Percentiles rank a stretch among this genome's conserved stretches.
Conservation (phyloP, 2,888 invertebrate species). For the Idaea dimidiata region DNA sequence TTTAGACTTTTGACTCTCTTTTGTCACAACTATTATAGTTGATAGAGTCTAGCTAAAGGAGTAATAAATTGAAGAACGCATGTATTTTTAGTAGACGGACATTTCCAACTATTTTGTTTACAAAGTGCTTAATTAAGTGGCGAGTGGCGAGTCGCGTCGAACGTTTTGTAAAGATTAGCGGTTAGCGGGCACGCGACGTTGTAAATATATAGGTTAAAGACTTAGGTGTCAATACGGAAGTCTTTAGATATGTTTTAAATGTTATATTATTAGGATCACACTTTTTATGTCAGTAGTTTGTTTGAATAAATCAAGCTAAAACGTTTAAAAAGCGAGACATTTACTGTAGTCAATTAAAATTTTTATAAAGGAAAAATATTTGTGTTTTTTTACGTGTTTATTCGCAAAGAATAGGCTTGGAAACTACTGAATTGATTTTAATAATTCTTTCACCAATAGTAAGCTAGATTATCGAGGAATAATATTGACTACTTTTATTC, state of each 20-base stretch:
- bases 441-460: no score
- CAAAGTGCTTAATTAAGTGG: slow-evolving; percentile 55
- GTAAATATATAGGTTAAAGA: slow-evolving; percentile 17
- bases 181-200: slow-evolving; percentile 24
- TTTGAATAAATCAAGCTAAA: neutral
- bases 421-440: no score
- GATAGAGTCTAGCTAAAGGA: neutral
- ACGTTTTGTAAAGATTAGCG: slow-evolving; percentile 36
- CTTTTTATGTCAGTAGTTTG: neutral
- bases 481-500: no score
- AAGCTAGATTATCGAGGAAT: no score
- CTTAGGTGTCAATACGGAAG: slow-evolving; percentile 5
- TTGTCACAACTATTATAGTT: no score
- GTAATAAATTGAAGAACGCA: neutral
- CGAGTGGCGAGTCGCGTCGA: slow-evolving; percentile 33
- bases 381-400: no score
- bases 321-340: no score
- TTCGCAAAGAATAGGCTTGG: no score
- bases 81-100: slow-evolving; percentile 15
- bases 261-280: neutral
- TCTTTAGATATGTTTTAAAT: neutral
- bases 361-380: no score
- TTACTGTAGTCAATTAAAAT: no score
- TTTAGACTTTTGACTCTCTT: no score
- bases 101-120: slow-evolving; percentile 51